Evolutionary conservation across 2,113 vertebrate species (phyloP).

Genomic region (Rhegmatorhina hoffmannsi): DNA sequence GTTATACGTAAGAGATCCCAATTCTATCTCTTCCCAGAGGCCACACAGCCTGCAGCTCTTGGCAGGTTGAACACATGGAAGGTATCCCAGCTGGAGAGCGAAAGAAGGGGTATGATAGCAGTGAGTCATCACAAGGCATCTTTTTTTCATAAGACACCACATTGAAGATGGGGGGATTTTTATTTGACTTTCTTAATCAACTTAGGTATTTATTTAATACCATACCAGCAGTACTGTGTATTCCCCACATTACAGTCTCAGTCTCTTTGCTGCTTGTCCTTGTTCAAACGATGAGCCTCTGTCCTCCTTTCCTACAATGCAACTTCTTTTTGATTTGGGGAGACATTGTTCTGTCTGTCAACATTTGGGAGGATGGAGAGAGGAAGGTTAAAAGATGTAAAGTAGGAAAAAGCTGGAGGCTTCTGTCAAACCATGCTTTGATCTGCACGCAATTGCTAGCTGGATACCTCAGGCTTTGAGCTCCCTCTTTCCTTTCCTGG

Average conservation of each 20-base stretch:
- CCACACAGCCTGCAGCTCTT: not conserved
- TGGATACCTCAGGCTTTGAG: not conserved
- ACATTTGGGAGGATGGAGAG: not conserved
- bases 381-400: not conserved
- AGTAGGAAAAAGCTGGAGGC: not conserved
- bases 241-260: not conserved
- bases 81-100: not conserved
- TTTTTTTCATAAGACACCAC: not conserved
- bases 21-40: not conserved
- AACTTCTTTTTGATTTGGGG: not conserved
- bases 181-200: not conserved
- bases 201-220: not conserved
- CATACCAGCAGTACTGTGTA: not conserved
- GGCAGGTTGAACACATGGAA: not conserved
- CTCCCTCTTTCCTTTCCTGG: not conserved
- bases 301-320: rapidly evolving
- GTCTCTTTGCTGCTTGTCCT: not conserved
- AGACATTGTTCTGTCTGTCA: not conserved
- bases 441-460: not conserved
- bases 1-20: not conserved
- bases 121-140: not conserved
- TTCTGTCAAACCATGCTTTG: not conserved
- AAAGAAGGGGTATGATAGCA: not conserved
- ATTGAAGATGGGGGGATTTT: not conserved
- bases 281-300: not conserved